These are phyloP conservation scores for Kryptolebias ocellatus DNA, from an alignment of 2,797 vertebrate species.

Conservation along the genomic window DNA sequence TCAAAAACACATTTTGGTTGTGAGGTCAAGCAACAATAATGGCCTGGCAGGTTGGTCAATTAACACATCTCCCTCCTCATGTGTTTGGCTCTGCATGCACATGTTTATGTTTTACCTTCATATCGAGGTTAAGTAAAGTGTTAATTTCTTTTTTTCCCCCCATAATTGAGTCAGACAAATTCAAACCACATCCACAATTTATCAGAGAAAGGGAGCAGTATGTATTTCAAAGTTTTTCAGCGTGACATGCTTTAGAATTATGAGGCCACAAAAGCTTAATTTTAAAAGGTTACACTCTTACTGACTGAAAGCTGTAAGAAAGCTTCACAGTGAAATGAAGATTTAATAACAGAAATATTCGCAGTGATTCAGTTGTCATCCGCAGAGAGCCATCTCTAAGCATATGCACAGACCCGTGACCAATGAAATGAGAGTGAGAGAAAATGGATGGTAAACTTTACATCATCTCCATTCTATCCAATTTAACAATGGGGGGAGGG, in stretches of 20 bases:
- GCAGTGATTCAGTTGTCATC: conserved; percentile 64
- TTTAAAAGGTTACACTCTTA: conserved; percentile 58
- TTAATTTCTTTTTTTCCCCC: conserved; percentile 58
- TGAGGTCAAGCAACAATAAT: conserved; percentile 76
- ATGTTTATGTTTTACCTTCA: conserved; percentile 62
- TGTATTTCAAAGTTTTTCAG: conserved; percentile 57
- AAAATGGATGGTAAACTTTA: conserved; percentile 74
- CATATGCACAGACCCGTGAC: conserved; percentile 60
- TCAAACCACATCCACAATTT: conserved; percentile 49
- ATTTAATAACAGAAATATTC: conserved; percentile 61
- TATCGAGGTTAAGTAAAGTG: conserved; percentile 46
- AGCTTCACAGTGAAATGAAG: conserved; percentile 53
- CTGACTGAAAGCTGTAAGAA: conserved; percentile 46
- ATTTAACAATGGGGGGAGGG: conserved; percentile 67
- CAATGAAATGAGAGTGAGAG: conserved; percentile 69
- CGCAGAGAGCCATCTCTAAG: conserved; percentile 41
- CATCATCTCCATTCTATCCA: conserved; percentile 71
- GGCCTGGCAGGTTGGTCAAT: conserved; percentile 75
- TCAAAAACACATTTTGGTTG: conserved; percentile 77
- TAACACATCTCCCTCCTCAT: conserved; percentile 63
- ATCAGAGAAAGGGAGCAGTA: conserved; percentile 41
- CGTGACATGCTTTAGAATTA: conserved; percentile 58
- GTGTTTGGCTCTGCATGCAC: conserved; percentile 62
- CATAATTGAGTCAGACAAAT: conserved; percentile 42
- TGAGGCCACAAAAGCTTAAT: conserved; percentile 64